Base-by-base conservation (phyloP, 2,797 vertebrate species). In the Macroramphosus scolopax region DNA sequence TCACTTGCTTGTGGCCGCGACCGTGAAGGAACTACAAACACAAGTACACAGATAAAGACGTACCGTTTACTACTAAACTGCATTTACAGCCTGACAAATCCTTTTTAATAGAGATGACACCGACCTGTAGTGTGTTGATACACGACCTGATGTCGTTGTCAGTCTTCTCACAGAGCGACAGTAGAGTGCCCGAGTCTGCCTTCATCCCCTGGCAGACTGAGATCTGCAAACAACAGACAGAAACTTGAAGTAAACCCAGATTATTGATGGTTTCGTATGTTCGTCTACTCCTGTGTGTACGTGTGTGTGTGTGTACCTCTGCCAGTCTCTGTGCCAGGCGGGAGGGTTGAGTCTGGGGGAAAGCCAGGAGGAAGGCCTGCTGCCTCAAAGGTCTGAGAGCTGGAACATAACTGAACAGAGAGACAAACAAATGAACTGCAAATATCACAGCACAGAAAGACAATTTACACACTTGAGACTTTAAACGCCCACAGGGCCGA, bases 101-200 rank as follows among this genome's bases (percentile, higher is more conserved):
- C 20, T 22, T 6, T 3, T 3, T 22, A 22, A 22, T 22, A 3
- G 11, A 1, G 11, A 3, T 1, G 2, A 5, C 41, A 30, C 74
- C 2, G 32, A 98, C 96, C 94, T 98, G 96, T 37, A 98, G 73
- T 0, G 95, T 96, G 82, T 98, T 98, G 68, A 98, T 91, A 47
- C 95, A 98, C 8, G 96, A 89, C 2, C 96, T 88, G 43, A 98
- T 98, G 72, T 98, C 96, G 0, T 92, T 96, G 69, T 96, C 95
- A 0, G 94, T 91, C 81, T 98, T 98, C 80, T 98, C 92, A 0
- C 96, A 97, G 20, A 98, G 86, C 0, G 89, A 90, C 68, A 90
- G 85, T 49, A 98, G 87, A 0, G 90, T 87, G 0, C 91, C 92
- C 0, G 68, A 86, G 78, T 96, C 93, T 0, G 88, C 83, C 38